Evolutionary conservation across 2,113 vertebrate genomes (phyloP).

Genomic region (Xenopus laevis): DNA sequence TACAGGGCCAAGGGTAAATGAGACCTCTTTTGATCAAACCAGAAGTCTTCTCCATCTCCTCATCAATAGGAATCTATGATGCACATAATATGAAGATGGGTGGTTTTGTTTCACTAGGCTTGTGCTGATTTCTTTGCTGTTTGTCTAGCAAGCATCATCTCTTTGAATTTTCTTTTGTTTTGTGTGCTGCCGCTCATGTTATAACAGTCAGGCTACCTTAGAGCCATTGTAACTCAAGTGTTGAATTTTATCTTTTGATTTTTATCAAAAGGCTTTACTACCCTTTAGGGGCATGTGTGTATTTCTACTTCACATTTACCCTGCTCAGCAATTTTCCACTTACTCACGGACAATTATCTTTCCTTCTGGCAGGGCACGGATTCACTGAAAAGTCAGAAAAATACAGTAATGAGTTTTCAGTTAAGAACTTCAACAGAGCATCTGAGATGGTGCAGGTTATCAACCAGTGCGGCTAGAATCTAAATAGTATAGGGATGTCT

Average conservation of each 20-base stretch:
- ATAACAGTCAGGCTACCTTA: neutral
- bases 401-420: slow-evolving; percentile 14
- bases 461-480: neutral
- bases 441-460: neutral
- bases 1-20: neutral
- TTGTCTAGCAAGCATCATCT: neutral
- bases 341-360: slow-evolving; percentile 35
- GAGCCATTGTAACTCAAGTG: neutral
- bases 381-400: slow-evolving; percentile 15
- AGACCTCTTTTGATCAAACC: neutral
- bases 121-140: neutral
- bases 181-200: neutral
- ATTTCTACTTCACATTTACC: slow-evolving; percentile 19
- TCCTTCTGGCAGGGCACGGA: slow-evolving; percentile 7
- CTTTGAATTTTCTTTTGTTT: neutral
- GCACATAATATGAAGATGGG: slow-evolving; percentile 4
- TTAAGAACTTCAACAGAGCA: slow-evolving; percentile 2
- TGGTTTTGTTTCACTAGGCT: neutral
- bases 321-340: slow-evolving; percentile 22
- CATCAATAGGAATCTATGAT: neutral
- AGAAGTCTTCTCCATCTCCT: slow-evolving; percentile 2
- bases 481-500: slow-evolving; percentile 1
- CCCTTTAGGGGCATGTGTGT: slow-evolving; percentile 4
- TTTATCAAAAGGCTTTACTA: slow-evolving; percentile 9
- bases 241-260: slow-evolving; percentile 2